A percentile compares a stretch with the other conserved stretches of the same genome.
Evolutionary conservation across 2,797 vertebrate species (phyloP).

Genomic region (Danio aesculapii): DNA sequence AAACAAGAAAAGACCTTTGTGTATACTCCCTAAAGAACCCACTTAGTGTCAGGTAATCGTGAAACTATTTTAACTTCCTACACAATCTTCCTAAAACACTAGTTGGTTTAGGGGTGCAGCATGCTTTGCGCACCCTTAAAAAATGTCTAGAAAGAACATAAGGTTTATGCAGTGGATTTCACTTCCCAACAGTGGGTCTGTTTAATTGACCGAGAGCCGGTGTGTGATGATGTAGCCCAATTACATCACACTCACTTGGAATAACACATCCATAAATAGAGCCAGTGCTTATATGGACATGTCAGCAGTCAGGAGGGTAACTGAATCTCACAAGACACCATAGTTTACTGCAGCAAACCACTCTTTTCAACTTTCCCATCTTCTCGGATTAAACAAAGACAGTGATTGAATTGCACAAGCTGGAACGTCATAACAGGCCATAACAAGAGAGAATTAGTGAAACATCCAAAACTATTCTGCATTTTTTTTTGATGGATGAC

Average conservation of each 20-base stretch:
- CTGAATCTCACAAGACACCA: conserved; percentile 6
- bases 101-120: not conserved
- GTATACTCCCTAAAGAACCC: not conserved
- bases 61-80: no score
- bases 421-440: not conserved
- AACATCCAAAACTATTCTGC: no score
- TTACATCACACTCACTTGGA: conserved; percentile 31
- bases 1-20: not conserved
- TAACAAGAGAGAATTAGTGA: not conserved
- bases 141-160: not conserved
- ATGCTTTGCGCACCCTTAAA: not conserved
- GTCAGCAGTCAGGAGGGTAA: conserved; percentile 24
- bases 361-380: not conserved
- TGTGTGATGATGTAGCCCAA: conserved; percentile 34
- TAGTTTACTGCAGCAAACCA: conserved; percentile 11
- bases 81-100: not conserved
- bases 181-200: not conserved
- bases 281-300: conserved; percentile 49
- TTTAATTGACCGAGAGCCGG: conserved; percentile 26
- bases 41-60: not conserved
- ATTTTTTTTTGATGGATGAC: not conserved
- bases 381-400: not conserved
- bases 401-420: not conserved
- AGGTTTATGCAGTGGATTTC: not conserved
- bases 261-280: conserved; percentile 49